Evolutionary conservation across 1,140 invertebrate species (phyloP).

Genomic region (Achroia grisella): DNA sequence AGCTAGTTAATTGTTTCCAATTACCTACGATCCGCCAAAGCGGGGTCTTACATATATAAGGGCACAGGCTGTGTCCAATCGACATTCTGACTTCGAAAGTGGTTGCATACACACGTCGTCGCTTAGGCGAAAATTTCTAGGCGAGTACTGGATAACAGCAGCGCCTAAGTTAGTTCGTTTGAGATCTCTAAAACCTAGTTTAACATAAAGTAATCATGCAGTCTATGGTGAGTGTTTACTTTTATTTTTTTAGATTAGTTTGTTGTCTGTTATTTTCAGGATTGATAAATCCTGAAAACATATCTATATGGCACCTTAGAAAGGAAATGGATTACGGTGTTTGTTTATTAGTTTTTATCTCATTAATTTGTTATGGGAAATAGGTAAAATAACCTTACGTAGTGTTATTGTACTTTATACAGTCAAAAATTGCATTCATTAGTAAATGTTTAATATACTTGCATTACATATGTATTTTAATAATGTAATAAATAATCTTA

Average conservation of each 20-base stretch:
- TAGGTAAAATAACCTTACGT: no score
- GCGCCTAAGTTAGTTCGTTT: constrained; percentile 69
- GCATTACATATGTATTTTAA: no score
- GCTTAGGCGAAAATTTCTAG: constrained; percentile 68
- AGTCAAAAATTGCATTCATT: no score
- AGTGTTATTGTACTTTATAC: no score
- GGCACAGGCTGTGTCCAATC: constrained; percentile 37
- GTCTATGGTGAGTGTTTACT: constrained; percentile 57
- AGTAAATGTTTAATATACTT: no score
- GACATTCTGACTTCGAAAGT: constrained; percentile 56
- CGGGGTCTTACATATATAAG: constrained; percentile 63
- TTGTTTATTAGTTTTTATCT: no score
- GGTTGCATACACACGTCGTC: constrained; percentile 43
- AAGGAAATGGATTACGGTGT: no score
- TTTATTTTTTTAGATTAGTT: not conserved
- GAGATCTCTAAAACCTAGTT: constrained; percentile 58
- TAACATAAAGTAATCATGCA: constrained; percentile 61
- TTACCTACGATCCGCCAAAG: constrained; percentile 38
- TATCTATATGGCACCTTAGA: no score
- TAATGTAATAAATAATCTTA: no score
- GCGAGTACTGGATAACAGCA: constrained; percentile 64
- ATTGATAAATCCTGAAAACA: no score
- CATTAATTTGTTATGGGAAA: no score
- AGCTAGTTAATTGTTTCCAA: constrained; percentile 63
- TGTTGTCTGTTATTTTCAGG: not conserved